phyloP scores from a whole-genome alignment of 2,797 vertebrate species.

The Parotocinclus haroldoi region DNA sequence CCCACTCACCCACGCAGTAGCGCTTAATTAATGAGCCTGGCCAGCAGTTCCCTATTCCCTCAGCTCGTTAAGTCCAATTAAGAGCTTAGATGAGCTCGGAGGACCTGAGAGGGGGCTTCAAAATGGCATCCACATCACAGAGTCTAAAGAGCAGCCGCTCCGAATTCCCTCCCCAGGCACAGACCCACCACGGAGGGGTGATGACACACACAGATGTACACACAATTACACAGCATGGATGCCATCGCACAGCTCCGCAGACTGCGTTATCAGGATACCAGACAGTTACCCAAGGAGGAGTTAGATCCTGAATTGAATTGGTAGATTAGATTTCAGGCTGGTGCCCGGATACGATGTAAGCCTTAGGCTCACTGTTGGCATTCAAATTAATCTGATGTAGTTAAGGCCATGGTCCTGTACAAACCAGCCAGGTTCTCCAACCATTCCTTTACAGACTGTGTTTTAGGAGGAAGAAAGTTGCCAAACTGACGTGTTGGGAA shows the following conservation, averaged over 20 bases:
- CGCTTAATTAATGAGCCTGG: conserved; percentile 29
- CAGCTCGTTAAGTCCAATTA: conserved; percentile 30
- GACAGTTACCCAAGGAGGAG: conserved; percentile 11
- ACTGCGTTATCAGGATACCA: not conserved
- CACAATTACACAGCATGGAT: not conserved
- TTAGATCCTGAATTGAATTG: too few relatives aligned
- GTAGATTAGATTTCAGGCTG: too few relatives aligned
- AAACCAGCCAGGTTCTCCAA: too few relatives aligned
- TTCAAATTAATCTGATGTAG: too few relatives aligned
- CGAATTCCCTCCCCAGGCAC: conserved; percentile 17
- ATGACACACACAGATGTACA: conserved; percentile 16
- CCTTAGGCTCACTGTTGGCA: too few relatives aligned
- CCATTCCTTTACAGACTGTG: too few relatives aligned
- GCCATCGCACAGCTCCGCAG: not conserved
- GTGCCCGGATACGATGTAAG: too few relatives aligned
- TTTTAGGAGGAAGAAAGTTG: too few relatives aligned
- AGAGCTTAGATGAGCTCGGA: conserved; percentile 33
- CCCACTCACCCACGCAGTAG: not conserved
- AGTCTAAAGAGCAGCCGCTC: conserved; percentile 28
- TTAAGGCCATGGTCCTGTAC: too few relatives aligned
- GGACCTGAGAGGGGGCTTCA: conserved; percentile 34
- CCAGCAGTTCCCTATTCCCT: conserved; percentile 16
- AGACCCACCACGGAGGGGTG: conserved; percentile 10
- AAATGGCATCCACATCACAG: conserved; percentile 44
- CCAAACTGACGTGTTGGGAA: too few relatives aligned